phyloP scores from a whole-genome alignment of 1,140 invertebrate species.

The Diabrotica undecimpunctata region DNA sequence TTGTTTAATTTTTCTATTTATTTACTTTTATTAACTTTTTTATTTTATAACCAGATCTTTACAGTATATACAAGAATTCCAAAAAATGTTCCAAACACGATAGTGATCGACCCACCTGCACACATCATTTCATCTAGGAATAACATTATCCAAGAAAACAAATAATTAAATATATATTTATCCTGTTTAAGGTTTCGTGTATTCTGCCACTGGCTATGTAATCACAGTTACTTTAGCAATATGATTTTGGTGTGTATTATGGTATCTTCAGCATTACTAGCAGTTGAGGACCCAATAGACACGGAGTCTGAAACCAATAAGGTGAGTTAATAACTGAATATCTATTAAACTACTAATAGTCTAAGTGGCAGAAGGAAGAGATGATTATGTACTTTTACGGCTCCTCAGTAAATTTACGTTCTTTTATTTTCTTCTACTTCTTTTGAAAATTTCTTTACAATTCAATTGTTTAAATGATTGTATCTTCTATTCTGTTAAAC shows the following conservation, averaged over 20 bases:
- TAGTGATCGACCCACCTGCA: background rate
- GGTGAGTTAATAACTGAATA: constrained; percentile 47
- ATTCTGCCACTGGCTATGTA: constrained; percentile 94
- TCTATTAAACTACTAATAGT: too few species aligned
- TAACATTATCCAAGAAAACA: too few species aligned
- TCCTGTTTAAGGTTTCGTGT: constrained; percentile 77
- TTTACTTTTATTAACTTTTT: too few species aligned
- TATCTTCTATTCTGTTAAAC: too few species aligned
- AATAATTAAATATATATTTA: background rate
- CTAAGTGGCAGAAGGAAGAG: too few species aligned
- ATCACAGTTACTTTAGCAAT: constrained; percentile 95
- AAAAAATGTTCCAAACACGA: background rate
- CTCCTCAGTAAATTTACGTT: too few species aligned
- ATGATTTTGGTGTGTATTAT: constrained; percentile 96
- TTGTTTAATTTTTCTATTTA: too few species aligned
- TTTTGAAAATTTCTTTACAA: too few species aligned
- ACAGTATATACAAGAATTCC: background rate
- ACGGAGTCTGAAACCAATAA: constrained; percentile 70
- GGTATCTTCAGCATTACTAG: constrained; percentile 96
- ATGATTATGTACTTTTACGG: too few species aligned
- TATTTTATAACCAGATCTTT: too few species aligned
- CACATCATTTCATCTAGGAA: background rate
- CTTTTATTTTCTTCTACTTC: too few species aligned
- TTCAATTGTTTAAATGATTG: too few species aligned
- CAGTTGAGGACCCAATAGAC: constrained; percentile 93